These are phyloP conservation scores for Lepidochrysops patricia DNA, from an alignment of 2,888 invertebrate species.

Conservation along the genomic window DNA sequence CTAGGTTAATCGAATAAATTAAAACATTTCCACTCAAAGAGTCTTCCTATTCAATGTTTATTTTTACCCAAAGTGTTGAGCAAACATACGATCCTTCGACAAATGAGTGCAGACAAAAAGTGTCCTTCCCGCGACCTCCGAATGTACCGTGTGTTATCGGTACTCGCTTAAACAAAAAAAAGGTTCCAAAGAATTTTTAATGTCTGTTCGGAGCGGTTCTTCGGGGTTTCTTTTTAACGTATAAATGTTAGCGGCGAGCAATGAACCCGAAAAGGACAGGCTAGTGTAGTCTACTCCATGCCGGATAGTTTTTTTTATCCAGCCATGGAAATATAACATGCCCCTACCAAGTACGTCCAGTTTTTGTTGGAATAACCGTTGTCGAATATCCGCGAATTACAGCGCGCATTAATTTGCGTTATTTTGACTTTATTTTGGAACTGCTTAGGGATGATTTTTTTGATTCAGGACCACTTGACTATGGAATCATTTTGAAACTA, in stretches of 20 bases:
- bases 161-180: conserved; percentile 52
- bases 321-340: neutral
- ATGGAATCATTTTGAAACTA: neutral
- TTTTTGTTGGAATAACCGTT: conserved; percentile 1
- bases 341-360: neutral
- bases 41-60: neutral
- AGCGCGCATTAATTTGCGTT: too few species aligned
- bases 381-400: too few species aligned
- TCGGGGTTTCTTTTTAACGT: conserved; percentile 62
- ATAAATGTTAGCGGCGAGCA: conserved; percentile 69
- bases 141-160: conserved; percentile 61
- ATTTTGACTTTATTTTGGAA: too few species aligned
- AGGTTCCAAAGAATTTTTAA: conserved; percentile 70
- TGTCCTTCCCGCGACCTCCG: conserved; percentile 65
- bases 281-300: conserved; percentile 46
- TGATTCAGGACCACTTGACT: too few species aligned
- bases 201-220: conserved; percentile 59
- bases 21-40: neutral
- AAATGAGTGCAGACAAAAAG: conserved; percentile 36
- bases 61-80: neutral
- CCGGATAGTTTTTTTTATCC: conserved; percentile 22
- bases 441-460: too few species aligned
- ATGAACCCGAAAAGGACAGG: conserved; percentile 67
- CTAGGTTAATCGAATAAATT: neutral
- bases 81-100: neutral